Conservation (phyloP, 2,113 vertebrate species). For the Aphyosemion australe region DNA sequence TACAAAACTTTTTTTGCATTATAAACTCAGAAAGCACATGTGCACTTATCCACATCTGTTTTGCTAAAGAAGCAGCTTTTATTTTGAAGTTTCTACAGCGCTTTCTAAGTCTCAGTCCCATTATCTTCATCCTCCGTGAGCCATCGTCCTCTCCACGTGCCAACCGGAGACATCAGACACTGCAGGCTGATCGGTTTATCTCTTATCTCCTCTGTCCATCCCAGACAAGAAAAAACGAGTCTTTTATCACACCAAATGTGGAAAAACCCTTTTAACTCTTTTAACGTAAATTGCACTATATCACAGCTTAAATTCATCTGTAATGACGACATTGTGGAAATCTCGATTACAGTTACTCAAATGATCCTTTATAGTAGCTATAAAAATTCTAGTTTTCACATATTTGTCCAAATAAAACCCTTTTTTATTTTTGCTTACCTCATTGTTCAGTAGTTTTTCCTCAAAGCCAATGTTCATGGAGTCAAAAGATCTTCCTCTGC, state of each 20-base stretch:
- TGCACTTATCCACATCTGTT: too few species aligned
- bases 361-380: not conserved
- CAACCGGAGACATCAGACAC: not conserved
- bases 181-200: slow-evolving; percentile 7
- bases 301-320: slow-evolving; percentile 62
- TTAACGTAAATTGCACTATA: slow-evolving; percentile 52
- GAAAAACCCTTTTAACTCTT: slow-evolving; percentile 36
- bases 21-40: too few species aligned
- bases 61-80: too few species aligned
- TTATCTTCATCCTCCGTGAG: not conserved
- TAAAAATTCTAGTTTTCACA: not conserved
- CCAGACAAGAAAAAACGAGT: not conserved
- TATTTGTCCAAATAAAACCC: not conserved
- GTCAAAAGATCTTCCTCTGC: slow-evolving; percentile 83
- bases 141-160: not conserved
- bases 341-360: too few species aligned
- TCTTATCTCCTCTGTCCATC: slow-evolving; percentile 9
- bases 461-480: slow-evolving; percentile 81
- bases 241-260: not conserved
- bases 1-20: too few species aligned
- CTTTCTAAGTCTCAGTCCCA: too few species aligned
- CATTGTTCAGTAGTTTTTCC: slow-evolving; percentile 83
- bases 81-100: too few species aligned
- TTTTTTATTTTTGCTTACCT: slow-evolving; percentile 69
- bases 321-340: slow-evolving; percentile 37